Base-by-base conservation (phyloP, 1,140 invertebrate genomes). In the Drosophila varians region DNA sequence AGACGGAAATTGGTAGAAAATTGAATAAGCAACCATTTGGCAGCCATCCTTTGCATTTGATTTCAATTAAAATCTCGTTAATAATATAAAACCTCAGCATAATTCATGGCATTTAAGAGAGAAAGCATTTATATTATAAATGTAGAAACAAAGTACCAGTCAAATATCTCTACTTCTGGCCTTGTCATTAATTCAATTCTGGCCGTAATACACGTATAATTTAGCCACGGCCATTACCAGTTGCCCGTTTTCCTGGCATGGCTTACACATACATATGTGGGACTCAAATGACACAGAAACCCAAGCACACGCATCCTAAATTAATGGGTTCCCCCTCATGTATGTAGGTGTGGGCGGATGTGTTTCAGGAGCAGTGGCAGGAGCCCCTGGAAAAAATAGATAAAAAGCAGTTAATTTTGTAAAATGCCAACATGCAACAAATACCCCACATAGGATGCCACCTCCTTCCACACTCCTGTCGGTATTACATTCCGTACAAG, bases 391-490 rank as follows among this genome's bases (percentile, higher is more conserved):
- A 48, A 48, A 61, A 76, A 76, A 52, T 65, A 66, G 78, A 84
- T 84, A 84, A 78, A n/a, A 62, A 61, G 79, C 78, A 71, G 58
- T 83, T 83, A 65, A 84, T 82, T 77, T 69, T 58, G 76, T 43
- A 53, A 52, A 74, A 58, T 52, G 70, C 45, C 60, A 19, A 23
- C 42, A 45, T 42, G 64, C 42, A 61, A 40, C 25, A 42, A 46
- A 56, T 60, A 60, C 53, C 49, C 14, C 23, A 23, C 42, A 38
- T 48, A 36, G 21, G 38, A 34, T 28, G 7, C 8, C 7, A 23
- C 47, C 46, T 18, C 14, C 19, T 7, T 45, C 36, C 3, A 19
- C 9, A 11, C 54, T 38, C 21, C 5, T 34, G n/a, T 61, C 52
- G 72, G 71, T 71, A 58, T 61, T 31, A 47, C 48, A 52, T 71